Evolutionary conservation across 2,113 vertebrate genomes (phyloP).

Genomic region (Phaethon lepturus): DNA sequence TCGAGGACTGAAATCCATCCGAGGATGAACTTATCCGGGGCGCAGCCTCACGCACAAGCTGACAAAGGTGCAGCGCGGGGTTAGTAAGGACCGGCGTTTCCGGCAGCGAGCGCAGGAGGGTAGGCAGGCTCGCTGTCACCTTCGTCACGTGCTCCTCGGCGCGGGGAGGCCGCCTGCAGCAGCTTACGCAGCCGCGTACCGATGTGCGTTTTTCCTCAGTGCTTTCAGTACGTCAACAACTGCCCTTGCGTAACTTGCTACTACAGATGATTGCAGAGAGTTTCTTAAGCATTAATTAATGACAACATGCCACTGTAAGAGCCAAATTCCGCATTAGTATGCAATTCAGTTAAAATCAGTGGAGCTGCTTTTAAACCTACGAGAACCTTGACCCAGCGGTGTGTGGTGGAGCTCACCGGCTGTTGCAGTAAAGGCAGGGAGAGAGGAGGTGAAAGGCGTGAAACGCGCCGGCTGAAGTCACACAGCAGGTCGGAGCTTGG

Average conservation of each 20-base stretch:
- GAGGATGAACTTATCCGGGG: background rate
- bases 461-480: background rate
- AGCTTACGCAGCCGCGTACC: background rate
- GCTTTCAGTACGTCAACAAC: background rate
- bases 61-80: background rate
- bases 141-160: background rate
- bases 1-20: background rate
- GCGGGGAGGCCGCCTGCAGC: background rate
- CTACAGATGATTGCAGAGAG: background rate
- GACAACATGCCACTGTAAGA: background rate
- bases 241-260: background rate
- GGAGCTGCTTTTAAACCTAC: background rate
- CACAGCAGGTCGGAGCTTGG: background rate
- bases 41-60: background rate
- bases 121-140: background rate
- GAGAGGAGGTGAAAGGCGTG: background rate
- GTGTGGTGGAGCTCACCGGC: background rate
- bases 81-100: background rate
- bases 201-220: background rate
- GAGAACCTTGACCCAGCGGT: background rate
- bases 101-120: background rate
- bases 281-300: conserved; percentile 49
- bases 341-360: background rate
- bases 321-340: background rate
- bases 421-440: background rate